Percentiles rank a stretch among this genome's conserved stretches.
phyloP scores from a whole-genome alignment of 1,140 invertebrate species.

The Probaryconus sp. region DNA sequence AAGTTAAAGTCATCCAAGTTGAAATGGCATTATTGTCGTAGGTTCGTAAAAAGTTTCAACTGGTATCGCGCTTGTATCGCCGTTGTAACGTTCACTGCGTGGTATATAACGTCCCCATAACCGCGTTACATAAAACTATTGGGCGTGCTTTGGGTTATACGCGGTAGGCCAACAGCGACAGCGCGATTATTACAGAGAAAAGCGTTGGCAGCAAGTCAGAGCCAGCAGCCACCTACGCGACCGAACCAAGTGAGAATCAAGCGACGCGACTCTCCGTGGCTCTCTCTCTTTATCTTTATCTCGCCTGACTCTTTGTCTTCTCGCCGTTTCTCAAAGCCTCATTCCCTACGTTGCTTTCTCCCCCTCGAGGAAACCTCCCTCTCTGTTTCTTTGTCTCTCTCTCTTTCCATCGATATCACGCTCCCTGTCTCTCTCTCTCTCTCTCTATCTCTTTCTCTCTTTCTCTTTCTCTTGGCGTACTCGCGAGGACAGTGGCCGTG shows the following conservation, averaged over 20 bases:
- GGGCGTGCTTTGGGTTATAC: conserved; percentile 33
- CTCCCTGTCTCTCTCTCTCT: conserved; percentile 17
- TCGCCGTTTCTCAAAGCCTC: too few relatives aligned
- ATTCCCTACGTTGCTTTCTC: not conserved
- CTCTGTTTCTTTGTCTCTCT: not conserved
- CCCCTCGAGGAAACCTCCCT: not conserved
- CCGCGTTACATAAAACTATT: conserved; percentile 56
- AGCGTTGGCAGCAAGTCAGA: conserved; percentile 12
- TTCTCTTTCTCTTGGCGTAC: conserved; percentile 35
- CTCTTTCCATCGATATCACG: conserved; percentile 9
- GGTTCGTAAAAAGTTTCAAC: conserved; percentile 15
- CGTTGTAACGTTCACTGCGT: conserved; percentile 4
- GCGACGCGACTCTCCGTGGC: conserved; percentile 22
- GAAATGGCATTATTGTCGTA: too few relatives aligned
- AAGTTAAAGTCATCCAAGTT: too few relatives aligned
- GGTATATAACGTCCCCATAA: conserved; percentile 12
- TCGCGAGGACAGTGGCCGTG: conserved; percentile 76
- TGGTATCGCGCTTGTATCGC: conserved; percentile 7
- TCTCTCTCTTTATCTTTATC: too few relatives aligned
- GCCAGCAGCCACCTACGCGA: conserved; percentile 26
- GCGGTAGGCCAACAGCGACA: not conserved
- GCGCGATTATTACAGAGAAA: not conserved
- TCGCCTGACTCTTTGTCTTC: conserved; percentile 7
- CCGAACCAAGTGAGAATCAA: conserved; percentile 10
- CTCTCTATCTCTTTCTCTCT: conserved; percentile 13